Base-by-base conservation (phyloP, 2,888 invertebrate species). In the Morpho deidamia region DNA sequence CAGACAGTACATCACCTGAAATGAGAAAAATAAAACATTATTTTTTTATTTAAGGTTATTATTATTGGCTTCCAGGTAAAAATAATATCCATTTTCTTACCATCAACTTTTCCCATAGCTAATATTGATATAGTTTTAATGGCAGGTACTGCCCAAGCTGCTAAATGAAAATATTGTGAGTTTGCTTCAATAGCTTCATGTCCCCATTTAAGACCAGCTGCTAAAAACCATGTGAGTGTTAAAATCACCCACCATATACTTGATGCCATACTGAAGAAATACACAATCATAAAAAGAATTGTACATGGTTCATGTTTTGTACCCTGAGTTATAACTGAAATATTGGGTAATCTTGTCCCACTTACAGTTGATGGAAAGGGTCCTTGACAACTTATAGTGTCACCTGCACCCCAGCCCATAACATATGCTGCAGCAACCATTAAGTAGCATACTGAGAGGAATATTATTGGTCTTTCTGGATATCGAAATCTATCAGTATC, bases 171-270 rank as follows among this genome's bases (percentile, higher is more conserved):
- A 82, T 98, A 97, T 83, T 98, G 97, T 9, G 98, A 97, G 85
- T 98, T 97, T 51, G 97, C 96, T 89, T 98, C 98, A 73, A 99
- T 98, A 38, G 98, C 98, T 91, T 99, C 99, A 82, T 98, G 97
- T 43, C 98, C 98, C 98, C 98, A 99, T 87, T 98, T 98, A 55
- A 98, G 92, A 35, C 98, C 98, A 58, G 98, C 98, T 41, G 98
- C 97, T 72, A 99, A 89, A 85, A 98, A 98, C 98, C 98, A 99
- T 52, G 98, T 98, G 61, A 99, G 91, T 11, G 98, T 97, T 71
- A 99, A 89, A 67, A 98, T 94, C 50, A 98, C 97, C 98, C 98
- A 99, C 98, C 99, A 98, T 72, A 98, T 96, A 76, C 96, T 97
- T 44, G 97, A 97, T 32, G 98, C 97, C 97, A 98, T 98, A 75